Percentiles rank a stretch among this genome's conserved stretches.
These are phyloP conservation scores for Mustelus asterias DNA, from an alignment of 2,113 vertebrate species.

Conservation along the genomic window DNA sequence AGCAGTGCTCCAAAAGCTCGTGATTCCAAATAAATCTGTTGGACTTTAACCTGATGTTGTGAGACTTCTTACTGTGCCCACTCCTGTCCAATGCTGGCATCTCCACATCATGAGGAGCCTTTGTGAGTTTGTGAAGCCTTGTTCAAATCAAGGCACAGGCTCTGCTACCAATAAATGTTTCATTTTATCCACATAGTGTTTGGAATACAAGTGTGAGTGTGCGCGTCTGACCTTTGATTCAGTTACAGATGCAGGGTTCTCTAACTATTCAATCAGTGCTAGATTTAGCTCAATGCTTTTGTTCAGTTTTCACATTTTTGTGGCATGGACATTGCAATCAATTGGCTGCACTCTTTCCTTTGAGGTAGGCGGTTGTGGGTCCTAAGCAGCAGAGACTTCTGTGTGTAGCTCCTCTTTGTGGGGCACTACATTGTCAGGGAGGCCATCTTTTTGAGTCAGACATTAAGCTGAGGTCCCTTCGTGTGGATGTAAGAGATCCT, in stretches of 20 bases:
- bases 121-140: neutral
- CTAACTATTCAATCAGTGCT: neutral
- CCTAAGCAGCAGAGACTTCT: neutral
- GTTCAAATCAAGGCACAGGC: neutral
- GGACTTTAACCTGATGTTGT: too few species aligned
- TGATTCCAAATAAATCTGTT: too few species aligned
- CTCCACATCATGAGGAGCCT: too few species aligned
- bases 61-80: too few species aligned
- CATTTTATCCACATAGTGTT: neutral
- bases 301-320: neutral
- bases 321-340: neutral
- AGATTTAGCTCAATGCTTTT: neutral
- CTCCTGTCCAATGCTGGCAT: too few species aligned
- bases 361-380: neutral
- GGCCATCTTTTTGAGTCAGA: neutral
- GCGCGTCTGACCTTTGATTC: neutral
- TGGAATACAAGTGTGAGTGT: neutral
- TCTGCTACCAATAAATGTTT: neutral
- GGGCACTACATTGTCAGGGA: neutral
- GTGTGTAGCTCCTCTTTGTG: neutral
- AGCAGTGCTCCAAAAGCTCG: too few species aligned
- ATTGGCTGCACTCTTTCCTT: neutral
- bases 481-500: neutral
- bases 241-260: neutral
- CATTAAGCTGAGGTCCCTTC: neutral